Evolutionary conservation across 2,113 vertebrate genomes (phyloP).

Genomic region (Phyllostomus discolor): DNA sequence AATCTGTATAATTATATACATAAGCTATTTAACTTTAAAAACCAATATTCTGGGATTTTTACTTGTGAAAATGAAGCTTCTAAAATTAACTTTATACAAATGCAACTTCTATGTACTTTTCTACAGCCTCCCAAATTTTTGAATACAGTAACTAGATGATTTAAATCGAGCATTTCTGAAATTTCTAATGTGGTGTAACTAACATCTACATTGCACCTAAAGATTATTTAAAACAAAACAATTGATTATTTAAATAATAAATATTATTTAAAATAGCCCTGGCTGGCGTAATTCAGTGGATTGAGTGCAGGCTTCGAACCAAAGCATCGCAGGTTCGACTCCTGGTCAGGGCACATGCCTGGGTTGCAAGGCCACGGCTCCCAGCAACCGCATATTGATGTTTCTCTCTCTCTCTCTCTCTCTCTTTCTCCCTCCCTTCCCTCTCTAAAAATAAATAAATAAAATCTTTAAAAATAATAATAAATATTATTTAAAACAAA

Average conservation of each 20-base stretch:
- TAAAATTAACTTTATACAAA: neutral
- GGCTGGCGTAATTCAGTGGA: too few species aligned
- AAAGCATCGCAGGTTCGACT: too few species aligned
- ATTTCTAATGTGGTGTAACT: neutral
- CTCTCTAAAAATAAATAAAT: too few species aligned
- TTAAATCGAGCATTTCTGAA: neutral
- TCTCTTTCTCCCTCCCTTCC: too few species aligned
- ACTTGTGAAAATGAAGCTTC: neutral
- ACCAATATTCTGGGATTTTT: neutral
- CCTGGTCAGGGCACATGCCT: too few species aligned
- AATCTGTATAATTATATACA: neutral
- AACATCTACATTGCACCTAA: neutral
- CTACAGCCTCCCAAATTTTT: neutral
- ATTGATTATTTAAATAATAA: too few species aligned
- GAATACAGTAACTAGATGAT: neutral
- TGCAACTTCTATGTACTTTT: neutral
- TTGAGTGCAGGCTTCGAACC: too few species aligned
- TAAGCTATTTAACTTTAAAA: neutral
- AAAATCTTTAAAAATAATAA: too few species aligned
- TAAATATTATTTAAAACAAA: neutral
- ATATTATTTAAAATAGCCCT: neutral
- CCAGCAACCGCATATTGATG: too few species aligned
- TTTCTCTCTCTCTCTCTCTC: too few species aligned
- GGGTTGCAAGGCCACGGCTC: too few species aligned
- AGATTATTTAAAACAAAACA: neutral